phyloP scores from a whole-genome alignment of 2,888 invertebrate species.

The Scaptomyza cyrtandrae region DNA sequence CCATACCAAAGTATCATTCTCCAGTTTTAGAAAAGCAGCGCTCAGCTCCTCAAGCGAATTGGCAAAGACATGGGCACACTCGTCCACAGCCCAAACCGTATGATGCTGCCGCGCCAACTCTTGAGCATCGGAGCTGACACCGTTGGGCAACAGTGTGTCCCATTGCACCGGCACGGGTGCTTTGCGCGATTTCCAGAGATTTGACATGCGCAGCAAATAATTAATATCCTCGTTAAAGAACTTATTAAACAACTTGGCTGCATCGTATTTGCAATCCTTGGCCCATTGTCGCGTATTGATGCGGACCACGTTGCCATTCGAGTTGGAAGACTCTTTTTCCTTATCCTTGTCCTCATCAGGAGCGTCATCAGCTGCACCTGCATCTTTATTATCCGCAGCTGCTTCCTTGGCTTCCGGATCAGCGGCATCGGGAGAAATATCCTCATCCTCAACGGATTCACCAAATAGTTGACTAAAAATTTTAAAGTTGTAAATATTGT shows the following conservation, averaged over 20 bases:
- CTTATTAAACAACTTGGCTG: slow-evolving; percentile 94
- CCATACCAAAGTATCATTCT: slow-evolving; percentile 90
- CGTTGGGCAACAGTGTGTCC: slow-evolving; percentile 87
- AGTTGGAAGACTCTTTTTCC: slow-evolving; percentile 84
- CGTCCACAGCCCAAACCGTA: slow-evolving; percentile 90
- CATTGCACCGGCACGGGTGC: slow-evolving; percentile 93
- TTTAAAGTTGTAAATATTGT: neutral
- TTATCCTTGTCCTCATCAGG: slow-evolving; percentile 85
- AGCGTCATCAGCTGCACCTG: slow-evolving; percentile 82
- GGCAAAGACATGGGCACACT: slow-evolving; percentile 90
- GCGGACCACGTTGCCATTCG: slow-evolving; percentile 86
- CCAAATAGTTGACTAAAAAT: slow-evolving; percentile 95
- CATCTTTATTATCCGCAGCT: slow-evolving; percentile 16
- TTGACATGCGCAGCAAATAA: slow-evolving; percentile 96
- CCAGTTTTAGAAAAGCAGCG: slow-evolving; percentile 86
- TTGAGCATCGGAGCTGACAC: slow-evolving; percentile 10
- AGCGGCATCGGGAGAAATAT: slow-evolving; percentile 98
- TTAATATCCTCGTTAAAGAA: slow-evolving; percentile 97
- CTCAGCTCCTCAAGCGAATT: slow-evolving; percentile 88
- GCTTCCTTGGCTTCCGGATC: slow-evolving; percentile 93
- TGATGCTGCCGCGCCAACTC: slow-evolving; percentile 88
- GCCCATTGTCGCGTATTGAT: slow-evolving; percentile 96
- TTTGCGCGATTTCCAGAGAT: slow-evolving; percentile 96
- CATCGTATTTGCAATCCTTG: slow-evolving; percentile 91
- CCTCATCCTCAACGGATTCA: slow-evolving; percentile 97